A percentile compares a stretch with the other conserved stretches of the same genome.
Conservation (phyloP, 2,113 vertebrate genomes). For the Heterocephalus glaber region DNA sequence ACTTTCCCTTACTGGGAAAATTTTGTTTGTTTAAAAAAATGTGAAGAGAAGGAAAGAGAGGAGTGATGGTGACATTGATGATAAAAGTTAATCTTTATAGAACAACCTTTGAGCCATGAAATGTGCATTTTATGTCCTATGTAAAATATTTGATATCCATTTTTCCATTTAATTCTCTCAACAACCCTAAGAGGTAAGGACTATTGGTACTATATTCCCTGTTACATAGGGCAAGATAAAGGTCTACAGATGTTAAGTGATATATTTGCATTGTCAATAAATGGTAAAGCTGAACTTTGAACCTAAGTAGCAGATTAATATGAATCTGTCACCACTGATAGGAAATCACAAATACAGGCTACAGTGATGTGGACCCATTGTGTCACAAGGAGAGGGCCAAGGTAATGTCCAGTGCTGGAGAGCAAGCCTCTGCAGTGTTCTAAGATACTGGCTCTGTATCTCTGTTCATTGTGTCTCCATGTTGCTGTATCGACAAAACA, state of each 20-base stretch:
- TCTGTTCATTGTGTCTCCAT: neutral
- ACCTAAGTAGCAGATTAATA: neutral
- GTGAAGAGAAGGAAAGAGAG: neutral
- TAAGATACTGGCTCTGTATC: neutral
- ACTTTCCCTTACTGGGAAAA: neutral
- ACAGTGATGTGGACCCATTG: neutral
- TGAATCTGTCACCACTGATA: neutral
- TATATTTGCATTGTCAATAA: neutral
- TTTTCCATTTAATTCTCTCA: constrained; percentile 46
- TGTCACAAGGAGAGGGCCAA: neutral
- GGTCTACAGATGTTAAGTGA: neutral
- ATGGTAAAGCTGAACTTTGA: neutral
- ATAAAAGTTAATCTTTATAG: neutral
- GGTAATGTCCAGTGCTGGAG: neutral
- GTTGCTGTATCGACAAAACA: neutral
- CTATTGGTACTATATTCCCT: neutral
- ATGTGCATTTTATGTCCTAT: neutral
- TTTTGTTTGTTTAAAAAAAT: neutral
- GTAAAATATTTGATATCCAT: neutral
- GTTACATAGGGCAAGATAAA: neutral
- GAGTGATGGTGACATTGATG: neutral
- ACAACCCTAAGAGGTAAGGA: neutral
- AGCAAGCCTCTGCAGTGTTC: neutral
- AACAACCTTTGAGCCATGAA: neutral
- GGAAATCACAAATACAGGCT: neutral